These are phyloP conservation scores for Papilio polytes DNA, from an alignment of 1,140 invertebrate genomes.

Conservation along the genomic window DNA sequence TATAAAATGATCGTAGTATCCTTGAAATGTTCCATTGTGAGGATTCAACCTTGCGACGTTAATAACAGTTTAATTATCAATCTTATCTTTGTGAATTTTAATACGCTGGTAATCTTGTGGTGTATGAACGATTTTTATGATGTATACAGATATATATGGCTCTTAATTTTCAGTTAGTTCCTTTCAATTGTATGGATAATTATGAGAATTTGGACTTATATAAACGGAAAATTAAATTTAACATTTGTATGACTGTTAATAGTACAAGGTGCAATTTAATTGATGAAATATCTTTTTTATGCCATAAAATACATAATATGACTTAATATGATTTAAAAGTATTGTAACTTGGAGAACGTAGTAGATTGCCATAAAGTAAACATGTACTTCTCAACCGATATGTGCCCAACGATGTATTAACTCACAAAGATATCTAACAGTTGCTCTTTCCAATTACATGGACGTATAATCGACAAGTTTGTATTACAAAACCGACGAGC, in stretches of 20 bases:
- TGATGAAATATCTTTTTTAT: neutral
- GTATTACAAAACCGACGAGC: constrained; percentile 39
- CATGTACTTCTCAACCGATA: neutral
- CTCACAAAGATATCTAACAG: neutral
- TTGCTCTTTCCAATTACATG: neutral
- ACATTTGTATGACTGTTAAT: no score
- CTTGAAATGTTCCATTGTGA: constrained; percentile 15
- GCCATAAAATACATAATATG: no score
- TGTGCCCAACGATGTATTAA: neutral
- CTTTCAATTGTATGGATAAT: neutral
- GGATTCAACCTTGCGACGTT: constrained; percentile 20
- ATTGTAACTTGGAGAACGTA: neutral
- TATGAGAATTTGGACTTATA: neutral
- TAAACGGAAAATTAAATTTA: no score
- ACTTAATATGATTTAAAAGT: neutral
- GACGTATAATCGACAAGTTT: constrained; percentile 22
- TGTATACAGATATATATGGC: neutral
- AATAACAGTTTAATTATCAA: neutral
- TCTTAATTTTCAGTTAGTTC: neutral
- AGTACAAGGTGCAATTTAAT: neutral
- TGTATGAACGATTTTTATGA: neutral
- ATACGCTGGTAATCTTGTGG: neutral
- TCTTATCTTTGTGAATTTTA: constrained; percentile 20
- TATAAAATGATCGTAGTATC: constrained; percentile 10
- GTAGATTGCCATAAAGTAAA: neutral